Base-by-base conservation (phyloP, 2,113 vertebrate genomes). In the Ceratotherium simum region DNA sequence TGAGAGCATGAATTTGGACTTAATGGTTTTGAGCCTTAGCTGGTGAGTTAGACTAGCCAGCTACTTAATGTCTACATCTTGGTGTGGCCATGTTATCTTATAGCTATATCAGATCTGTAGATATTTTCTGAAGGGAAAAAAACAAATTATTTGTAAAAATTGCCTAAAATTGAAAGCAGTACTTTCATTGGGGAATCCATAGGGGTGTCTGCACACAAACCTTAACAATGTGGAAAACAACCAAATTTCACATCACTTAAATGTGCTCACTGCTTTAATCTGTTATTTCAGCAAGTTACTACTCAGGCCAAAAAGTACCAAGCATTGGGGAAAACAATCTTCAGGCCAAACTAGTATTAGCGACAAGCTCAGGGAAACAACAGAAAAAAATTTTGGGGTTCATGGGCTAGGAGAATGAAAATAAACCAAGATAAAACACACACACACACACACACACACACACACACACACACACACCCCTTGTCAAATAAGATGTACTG, bases 401-500 rank as follows among this genome's bases (percentile, higher is more conserved):
- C 73, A 92, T 0, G n/a, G 8, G 20, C n/a, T 80, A 48, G 93
- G 83, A 95, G 72, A 93, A 87, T 84, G 89, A 95, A 98, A 98
- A 94, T 60, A 96, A 96, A 95, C n/a, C 72, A 92, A 92, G 69
- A 65, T 75, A 18, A 20, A 46, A 48, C 39, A 39, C 39, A 39
- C 39, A 39, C 39, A 39, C 39, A 39, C 39, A 51, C 90, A 76
- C 42, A 42, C 42, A 42, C 4, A 42, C 42, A 42, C 42, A 42
- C 42, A 42, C 42, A 42, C 42, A 42, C 42, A 42, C 42, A 42
- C 42, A 42, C 5, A 96, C 67, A 95, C 93, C 93, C 86, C 79
- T 82, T 65, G 93, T 96, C 95, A 91, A 65, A 88, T 56, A 95
- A 90, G 98, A 93, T 60, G 65, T 56, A 97, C 88, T 93, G 90